Base-by-base conservation (phyloP, 2,113 vertebrate species). In the Oreotrochilus melanogaster region DNA sequence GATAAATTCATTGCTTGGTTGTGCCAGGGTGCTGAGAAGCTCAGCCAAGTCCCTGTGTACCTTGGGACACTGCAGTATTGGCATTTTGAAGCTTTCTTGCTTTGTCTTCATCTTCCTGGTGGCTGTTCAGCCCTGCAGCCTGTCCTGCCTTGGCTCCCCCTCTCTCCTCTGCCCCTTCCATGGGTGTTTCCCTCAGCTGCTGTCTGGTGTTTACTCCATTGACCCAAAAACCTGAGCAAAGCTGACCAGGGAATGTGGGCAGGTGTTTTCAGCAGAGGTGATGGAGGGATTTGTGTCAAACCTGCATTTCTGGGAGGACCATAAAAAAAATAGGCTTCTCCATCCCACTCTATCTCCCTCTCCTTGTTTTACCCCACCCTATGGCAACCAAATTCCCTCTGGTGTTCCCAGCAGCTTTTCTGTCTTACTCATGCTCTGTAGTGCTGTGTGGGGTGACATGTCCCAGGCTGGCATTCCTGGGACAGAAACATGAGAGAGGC, bases 321-420 rank as follows among this genome's bases (percentile, higher is more conserved):
- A 1, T 56, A 64, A 81, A 64, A 64, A 78, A 86, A 62, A n/a
- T 70, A 43, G 66, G 22, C 35, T 58, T 22, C 14, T 57, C 11
- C 10, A 12, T 69, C 28, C 30, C 14, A 18, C 19, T 2, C 4
- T 37, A 10, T 28, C 51, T 28, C 4, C 4, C 3, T 1, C 18
- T 42, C 14, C 60, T 78, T 60, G 35, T 88, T 81, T 67, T 56
- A 35, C 31, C 11, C 37, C 23, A 51, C 22, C 18, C n/a, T 48
- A 2, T 19, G n/a, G 33, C 65, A 86, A 3, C 33, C 25, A 19
- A 11, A 1, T 39, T 45, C 53, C 14, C 67, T 39, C 33, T 69
- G 53, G 10, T 72, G 14, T 58, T 72, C n/a, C 87, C 74, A 47
- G 81, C 43, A 18, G 27, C 31, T 25, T 27, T 39, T 31, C 61